These are phyloP conservation scores for Amphimallon solstitiale DNA, from an alignment of 2,888 invertebrate species.

Conservation along the genomic window DNA sequence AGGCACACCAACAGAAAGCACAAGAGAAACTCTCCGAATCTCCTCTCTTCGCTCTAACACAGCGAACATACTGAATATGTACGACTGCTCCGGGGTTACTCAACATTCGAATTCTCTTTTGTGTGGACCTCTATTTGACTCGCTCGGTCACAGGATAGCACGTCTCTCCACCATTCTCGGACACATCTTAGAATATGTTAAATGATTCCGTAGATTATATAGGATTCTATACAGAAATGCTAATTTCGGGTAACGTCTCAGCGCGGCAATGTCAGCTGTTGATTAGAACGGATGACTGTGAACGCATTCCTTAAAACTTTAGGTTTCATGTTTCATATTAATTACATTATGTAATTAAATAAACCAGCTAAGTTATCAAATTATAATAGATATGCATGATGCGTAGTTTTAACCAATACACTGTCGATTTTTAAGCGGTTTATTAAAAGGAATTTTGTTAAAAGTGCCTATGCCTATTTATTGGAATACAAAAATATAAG, in stretches of 20 bases:
- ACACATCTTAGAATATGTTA: slow-evolving; percentile 43
- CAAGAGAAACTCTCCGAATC: slow-evolving; percentile 30
- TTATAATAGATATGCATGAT: too few relatives aligned
- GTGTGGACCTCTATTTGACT: slow-evolving; percentile 34
- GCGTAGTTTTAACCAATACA: too few relatives aligned
- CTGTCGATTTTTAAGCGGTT: too few relatives aligned
- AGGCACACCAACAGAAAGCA: slow-evolving; percentile 25
- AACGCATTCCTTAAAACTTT: slow-evolving; percentile 25
- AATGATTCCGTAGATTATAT: slow-evolving; percentile 41
- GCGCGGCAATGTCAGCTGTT: slow-evolving; percentile 37
- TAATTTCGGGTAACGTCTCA: slow-evolving; percentile 37
- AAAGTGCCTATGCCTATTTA: too few relatives aligned
- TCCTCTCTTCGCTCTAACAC: slow-evolving; percentile 8
- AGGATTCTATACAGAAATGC: slow-evolving; percentile 40
- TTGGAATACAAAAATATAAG: too few relatives aligned
- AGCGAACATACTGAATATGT: slow-evolving; percentile 57
- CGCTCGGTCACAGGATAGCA: slow-evolving; percentile 30
- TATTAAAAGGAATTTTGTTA: too few relatives aligned
- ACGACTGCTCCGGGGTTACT: slow-evolving; percentile 47
- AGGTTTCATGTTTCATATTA: slow-evolving; percentile 15
- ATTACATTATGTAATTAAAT: too few relatives aligned
- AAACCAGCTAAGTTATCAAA: too few relatives aligned
- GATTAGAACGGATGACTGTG: slow-evolving; percentile 36
- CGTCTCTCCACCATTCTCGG: slow-evolving; percentile 38
- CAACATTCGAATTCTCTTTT: slow-evolving; percentile 38